phyloP scores from a whole-genome alignment of 1,140 invertebrate genomes.

The Dufourea novaeangliae region DNA sequence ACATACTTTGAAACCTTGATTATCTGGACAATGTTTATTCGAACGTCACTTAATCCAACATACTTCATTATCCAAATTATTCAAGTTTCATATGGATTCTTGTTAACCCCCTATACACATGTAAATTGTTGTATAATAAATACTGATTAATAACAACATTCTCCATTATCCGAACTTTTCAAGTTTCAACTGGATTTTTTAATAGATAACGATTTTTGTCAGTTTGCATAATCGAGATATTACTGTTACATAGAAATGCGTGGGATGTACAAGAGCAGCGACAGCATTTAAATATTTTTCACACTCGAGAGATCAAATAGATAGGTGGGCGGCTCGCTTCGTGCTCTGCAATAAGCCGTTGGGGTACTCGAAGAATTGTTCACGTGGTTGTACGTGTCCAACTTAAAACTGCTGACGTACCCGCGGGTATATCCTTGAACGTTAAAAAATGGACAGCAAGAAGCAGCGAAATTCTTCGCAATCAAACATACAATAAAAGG shows the following conservation, averaged over 20 bases:
- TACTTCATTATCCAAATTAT: too few relatives aligned
- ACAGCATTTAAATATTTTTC: conserved; percentile 79
- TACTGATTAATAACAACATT: too few relatives aligned
- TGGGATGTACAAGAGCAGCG: conserved; percentile 36
- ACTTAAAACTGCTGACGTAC: conserved; percentile 57
- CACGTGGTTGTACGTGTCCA: conserved; percentile 63
- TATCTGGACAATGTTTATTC: too few relatives aligned
- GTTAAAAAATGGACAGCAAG: neutral
- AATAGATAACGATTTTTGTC: too few relatives aligned
- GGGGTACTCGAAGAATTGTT: conserved; percentile 50
- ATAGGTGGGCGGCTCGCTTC: conserved; percentile 75
- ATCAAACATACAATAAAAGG: neutral
- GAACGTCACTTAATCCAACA: too few relatives aligned
- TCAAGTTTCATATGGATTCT: too few relatives aligned
- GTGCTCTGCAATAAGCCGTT: conserved; percentile 78
- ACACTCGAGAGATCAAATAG: conserved; percentile 75
- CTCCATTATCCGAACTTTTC: too few relatives aligned
- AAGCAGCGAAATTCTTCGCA: neutral
- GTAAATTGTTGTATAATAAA: too few relatives aligned
- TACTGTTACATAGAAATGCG: conserved; percentile 29
- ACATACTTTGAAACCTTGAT: too few relatives aligned
- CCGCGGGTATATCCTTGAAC: conserved; percentile 35
- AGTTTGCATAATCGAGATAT: too few relatives aligned
- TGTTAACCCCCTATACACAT: too few relatives aligned
- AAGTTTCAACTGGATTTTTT: too few relatives aligned